Conservation (phyloP, 1,140 invertebrate species). For the Tribolium castaneum region DNA sequence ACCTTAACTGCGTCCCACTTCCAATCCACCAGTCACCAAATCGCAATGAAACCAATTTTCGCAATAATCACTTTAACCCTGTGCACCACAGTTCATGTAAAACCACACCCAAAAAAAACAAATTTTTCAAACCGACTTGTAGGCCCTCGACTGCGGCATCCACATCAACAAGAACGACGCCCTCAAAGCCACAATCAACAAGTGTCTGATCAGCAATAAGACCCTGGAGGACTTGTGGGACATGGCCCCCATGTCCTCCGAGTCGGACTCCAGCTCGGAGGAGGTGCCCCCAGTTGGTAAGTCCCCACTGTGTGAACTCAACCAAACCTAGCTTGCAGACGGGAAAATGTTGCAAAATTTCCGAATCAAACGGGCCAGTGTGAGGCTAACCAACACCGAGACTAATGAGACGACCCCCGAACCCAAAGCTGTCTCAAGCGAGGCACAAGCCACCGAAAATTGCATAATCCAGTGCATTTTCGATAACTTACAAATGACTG, state of each 20-base stretch:
- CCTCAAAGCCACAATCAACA: conserved; percentile 44
- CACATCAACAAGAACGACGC: conserved; percentile 46
- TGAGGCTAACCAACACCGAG: neutral
- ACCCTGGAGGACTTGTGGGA: conserved; percentile 50
- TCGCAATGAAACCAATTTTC: conserved; percentile 24
- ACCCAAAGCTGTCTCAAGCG: neutral
- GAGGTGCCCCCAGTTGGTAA: conserved; percentile 40
- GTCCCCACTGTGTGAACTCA: neutral
- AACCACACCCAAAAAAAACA: neutral
- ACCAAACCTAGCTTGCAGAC: neutral
- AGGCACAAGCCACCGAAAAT: conserved; percentile 16
- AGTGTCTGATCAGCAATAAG: conserved; percentile 50
- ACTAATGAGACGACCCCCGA: conserved; percentile 33
- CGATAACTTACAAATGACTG: conserved; percentile 49
- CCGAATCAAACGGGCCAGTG: neutral
- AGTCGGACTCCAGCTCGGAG: conserved; percentile 41
- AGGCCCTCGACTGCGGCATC: conserved; percentile 59
- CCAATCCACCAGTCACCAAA: neutral
- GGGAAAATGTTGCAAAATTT: conserved; percentile 10
- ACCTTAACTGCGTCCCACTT: neutral
- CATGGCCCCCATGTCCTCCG: conserved; percentile 2
- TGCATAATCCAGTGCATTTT: conserved; percentile 53
- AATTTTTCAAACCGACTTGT: conserved; percentile 4
- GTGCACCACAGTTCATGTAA: conserved; percentile 1
- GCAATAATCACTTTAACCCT: conserved; percentile 2